Percentiles rank a stretch among this genome's conserved stretches.
Conservation (phyloP, 2,797 vertebrate genomes). For the Liasis olivaceus region DNA sequence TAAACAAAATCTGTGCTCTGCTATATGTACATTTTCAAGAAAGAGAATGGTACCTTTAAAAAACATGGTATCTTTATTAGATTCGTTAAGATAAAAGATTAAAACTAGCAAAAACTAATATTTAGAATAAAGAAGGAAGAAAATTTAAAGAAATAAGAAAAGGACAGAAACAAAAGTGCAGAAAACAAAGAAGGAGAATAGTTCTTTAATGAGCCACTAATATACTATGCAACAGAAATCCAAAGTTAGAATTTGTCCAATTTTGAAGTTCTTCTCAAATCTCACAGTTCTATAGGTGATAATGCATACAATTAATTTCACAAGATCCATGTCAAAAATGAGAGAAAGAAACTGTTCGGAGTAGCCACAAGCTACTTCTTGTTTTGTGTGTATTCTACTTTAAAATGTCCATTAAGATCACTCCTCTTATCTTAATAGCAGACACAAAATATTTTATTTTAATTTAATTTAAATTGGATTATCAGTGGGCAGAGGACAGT, state of each 20-base stretch:
- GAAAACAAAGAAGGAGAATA: no score
- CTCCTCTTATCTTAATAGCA: neutral
- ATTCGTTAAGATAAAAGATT: no score
- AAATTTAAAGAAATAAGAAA: no score
- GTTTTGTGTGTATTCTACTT: neutral
- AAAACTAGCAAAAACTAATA: no score
- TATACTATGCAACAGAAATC: neutral
- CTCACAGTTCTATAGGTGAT: neutral
- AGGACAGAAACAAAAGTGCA: no score
- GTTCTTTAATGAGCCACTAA: neutral
- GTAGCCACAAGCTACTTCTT: neutral
- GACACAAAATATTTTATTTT: neutral
- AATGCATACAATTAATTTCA: neutral
- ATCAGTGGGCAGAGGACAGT: neutral
- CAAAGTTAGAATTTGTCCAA: neutral
- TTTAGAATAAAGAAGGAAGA: no score
- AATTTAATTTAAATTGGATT: neutral
- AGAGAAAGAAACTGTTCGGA: neutral
- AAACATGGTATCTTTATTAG: no score
- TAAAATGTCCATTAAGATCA: neutral
- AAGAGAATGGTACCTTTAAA: neutral
- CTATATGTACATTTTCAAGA: neutral
- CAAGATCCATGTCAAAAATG: neutral
- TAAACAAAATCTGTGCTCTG: neutral
- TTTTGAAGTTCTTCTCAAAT: slow-evolving; percentile 1